Percentiles rank a stretch among this genome's conserved stretches.
phyloP scores from a whole-genome alignment of 2,797 vertebrate species.

The Crypturellus tataupa region DNA sequence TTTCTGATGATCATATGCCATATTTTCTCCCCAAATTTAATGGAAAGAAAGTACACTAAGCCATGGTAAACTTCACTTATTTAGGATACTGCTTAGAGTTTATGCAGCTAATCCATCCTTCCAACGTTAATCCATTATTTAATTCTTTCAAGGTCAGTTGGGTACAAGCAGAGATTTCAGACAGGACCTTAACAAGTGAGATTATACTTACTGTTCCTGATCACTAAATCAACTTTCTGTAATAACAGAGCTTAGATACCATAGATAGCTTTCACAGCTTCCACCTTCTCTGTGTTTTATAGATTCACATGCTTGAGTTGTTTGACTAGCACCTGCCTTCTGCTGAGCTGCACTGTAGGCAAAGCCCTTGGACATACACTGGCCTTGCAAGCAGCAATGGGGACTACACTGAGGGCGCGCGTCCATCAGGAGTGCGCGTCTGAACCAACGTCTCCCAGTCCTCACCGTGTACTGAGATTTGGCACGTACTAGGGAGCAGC shows the following conservation, averaged over 20 bases:
- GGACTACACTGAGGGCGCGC: not conserved
- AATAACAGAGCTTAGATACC: not conserved
- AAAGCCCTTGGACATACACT: not conserved
- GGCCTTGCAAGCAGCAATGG: not conserved
- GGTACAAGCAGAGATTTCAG: constrained; percentile 5
- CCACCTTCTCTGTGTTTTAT: not conserved
- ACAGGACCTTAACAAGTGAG: not conserved
- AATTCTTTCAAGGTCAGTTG: constrained; percentile 6
- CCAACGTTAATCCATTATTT: not conserved
- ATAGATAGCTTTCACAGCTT: not conserved
- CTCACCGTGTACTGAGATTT: not conserved
- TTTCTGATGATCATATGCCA: constrained; percentile 39
- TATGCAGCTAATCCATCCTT: not conserved
- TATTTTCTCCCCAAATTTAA: constrained; percentile 38
- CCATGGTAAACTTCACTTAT: not conserved
- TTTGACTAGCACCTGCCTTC: not conserved
- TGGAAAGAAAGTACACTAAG: constrained; percentile 21
- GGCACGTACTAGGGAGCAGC: not conserved
- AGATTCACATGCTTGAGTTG: not conserved
- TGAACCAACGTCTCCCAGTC: not conserved
- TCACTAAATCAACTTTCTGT: not conserved
- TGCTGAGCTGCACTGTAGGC: not conserved
- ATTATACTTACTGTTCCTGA: not conserved
- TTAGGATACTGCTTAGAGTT: constrained; percentile 21
- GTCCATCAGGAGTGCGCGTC: fast-evolving